Evolutionary conservation across 2,888 invertebrate species (phyloP).

Genomic region (Torymus aiolomorphi): DNA sequence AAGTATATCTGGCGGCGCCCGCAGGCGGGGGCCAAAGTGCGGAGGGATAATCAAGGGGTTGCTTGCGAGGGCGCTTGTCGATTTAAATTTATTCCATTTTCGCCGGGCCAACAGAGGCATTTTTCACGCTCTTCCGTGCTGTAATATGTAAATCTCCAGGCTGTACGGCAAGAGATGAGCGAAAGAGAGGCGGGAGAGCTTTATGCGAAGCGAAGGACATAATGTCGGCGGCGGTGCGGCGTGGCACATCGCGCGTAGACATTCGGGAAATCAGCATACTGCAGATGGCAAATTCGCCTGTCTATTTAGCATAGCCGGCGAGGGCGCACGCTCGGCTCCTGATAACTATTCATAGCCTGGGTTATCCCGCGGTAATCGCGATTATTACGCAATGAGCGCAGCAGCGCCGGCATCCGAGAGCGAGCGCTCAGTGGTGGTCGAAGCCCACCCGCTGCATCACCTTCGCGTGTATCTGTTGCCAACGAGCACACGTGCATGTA

Average conservation of each 20-base stretch:
- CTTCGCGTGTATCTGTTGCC: background rate
- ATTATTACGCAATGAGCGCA: slow-evolving; percentile 61
- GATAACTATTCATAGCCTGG: slow-evolving; percentile 65
- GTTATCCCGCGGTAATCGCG: slow-evolving; percentile 62
- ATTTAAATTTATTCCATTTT: slow-evolving; percentile 18
- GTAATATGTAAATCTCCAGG: slow-evolving; percentile 25
- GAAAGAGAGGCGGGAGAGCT: too few species aligned
- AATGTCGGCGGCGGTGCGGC: too few species aligned
- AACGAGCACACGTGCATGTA: background rate
- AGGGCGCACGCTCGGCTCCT: slow-evolving; percentile 24
- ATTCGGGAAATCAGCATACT: slow-evolving; percentile 60
- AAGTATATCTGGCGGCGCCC: too few species aligned
- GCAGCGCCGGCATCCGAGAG: too few species aligned
- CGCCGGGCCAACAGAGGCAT: background rate
- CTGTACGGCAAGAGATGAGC: background rate
- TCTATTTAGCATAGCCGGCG: slow-evolving; percentile 61
- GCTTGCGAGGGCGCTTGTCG: too few species aligned
- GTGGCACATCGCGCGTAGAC: background rate
- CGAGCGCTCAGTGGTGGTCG: too few species aligned
- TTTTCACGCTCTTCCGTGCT: slow-evolving; percentile 2
- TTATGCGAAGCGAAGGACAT: too few species aligned
- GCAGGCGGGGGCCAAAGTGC: too few species aligned
- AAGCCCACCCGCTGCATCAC: background rate
- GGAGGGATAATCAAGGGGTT: too few species aligned
- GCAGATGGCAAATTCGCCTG: slow-evolving; percentile 60